Base-by-base conservation (phyloP, 2,113 vertebrate genomes). In the Thalassarche chlororhynchos region DNA sequence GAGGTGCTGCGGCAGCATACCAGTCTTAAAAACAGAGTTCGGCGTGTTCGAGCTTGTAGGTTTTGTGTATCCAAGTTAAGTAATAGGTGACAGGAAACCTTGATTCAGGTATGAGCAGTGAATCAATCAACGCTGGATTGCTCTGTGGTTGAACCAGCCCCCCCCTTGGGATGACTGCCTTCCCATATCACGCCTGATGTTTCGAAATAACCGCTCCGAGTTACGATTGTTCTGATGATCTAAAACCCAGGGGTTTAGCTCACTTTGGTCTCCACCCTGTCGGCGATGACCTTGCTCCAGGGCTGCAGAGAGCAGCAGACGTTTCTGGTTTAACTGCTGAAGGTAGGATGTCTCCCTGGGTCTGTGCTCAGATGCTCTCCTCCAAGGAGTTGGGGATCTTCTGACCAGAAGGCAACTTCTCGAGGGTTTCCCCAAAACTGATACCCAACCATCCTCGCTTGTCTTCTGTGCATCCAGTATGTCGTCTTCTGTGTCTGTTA, bases 31-130 rank as follows among this genome's bases (percentile, higher is more conserved):
- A 75, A 10, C 69, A 68, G 85, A 40, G 57, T 10, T 74, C 5
- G 16, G 47, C 94, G 0, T 96, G 97, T 94, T 79, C 2, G 2
- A 79, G 81, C 97, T 82, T 95, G 96, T 28, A 31, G 47, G 47
- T 15, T 83, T 84, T 86, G 64, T 89, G 80, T 26, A 20, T 78
- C 14, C 3, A 8, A 51, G 71, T 88, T 9, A 83, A 77, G 96
- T 87, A 91, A 93, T 19, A 40, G 62, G 77, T 54, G 93, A 72
- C 82, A 95, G 93, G 91, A 85, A 85, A 21, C 44, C 84, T 77
- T 8, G 57, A 44, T 84, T 34, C 81, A 85, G 82, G 81, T 87
- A 18, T 47, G 83, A 96, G 89, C 86, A 54, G 86, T 60, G 93
- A 96, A 95, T 97, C 96, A 76, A 80, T 95, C 87, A 38, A 9